Evolutionary conservation across 2,888 invertebrate species (phyloP), one percentile per base, ranked within the genome.

Genomic region (Hermaeophaga mercurialis): DNA sequence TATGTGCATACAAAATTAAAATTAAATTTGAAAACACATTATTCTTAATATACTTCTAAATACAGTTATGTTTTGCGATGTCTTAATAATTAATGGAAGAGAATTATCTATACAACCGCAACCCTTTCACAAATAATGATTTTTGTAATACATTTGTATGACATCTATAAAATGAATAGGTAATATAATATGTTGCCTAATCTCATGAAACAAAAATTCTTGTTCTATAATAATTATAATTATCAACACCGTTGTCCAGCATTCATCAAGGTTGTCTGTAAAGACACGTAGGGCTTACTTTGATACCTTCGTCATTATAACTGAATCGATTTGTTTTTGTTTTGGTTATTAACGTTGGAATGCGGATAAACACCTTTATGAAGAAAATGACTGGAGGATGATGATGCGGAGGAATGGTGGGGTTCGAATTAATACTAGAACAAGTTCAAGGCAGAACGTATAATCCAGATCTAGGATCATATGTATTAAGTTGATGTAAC

Each of bases 361-460:
- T 64, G 64, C 60, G 64, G 64, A 64, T 64, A 64, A 64, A 62
- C 48, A 60, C 58, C 56, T 56, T 49, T 41, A 19, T 61, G 18
- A 38, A 24, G 17, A 38, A 38, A 31, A 36, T 18, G 22, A 34
- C 26, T 5, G 11, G 36, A 47, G 24, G 38, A 6, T 8, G 31
- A 14, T n/a, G 11, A 12, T 8, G 19, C 17, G 6, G 33, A 36
- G 36, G 24, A 47, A n/a, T 22, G 46, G 22, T 22, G 33, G 24
- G 7, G 12, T 18, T 18, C 11, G 15, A 14, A 47, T 19, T 47
- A 34, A 47, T 47, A 34, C 34, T 34, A 47, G 46, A 47, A 19
- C 46, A 47, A 22, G 43, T 36, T 47, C 36, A 47, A 47, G 36
- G 47, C 15, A 47, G 24, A 22, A 33, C 19, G 9, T 22, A 19